Evolutionary conservation across 2,888 invertebrate genomes (phyloP).

Genomic region (Tribolium freemani): DNA sequence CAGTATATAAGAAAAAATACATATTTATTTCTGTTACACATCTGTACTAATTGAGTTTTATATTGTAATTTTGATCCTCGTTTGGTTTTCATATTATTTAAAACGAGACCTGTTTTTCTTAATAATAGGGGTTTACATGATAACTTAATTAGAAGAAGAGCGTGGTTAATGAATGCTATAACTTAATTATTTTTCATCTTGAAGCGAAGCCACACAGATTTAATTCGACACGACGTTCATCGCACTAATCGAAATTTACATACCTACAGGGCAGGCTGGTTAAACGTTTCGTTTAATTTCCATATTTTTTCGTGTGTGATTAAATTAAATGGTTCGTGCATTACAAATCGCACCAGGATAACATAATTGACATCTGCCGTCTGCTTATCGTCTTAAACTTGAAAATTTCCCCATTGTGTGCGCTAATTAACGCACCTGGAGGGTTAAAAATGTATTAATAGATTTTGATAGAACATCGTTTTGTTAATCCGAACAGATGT

Average conservation of each 20-base stretch:
- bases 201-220: neutral
- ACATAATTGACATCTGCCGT: slow-evolving; percentile 29
- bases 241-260: slow-evolving; percentile 9
- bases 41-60: slow-evolving; percentile 38
- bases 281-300: slow-evolving; percentile 13
- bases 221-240: too few species aligned
- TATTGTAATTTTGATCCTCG: slow-evolving; percentile 26
- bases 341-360: slow-evolving; percentile 23
- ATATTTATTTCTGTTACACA: slow-evolving; percentile 31
- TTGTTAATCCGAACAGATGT: slow-evolving; percentile 35
- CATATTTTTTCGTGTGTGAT: slow-evolving; percentile 20
- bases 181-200: slow-evolving; percentile 23
- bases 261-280: slow-evolving; percentile 24
- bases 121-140: slow-evolving; percentile 29
- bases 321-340: slow-evolving; percentile 22
- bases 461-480: slow-evolving; percentile 26
- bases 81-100: slow-evolving; percentile 20
- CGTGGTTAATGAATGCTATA: slow-evolving; percentile 28
- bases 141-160: slow-evolving; percentile 30
- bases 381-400: slow-evolving; percentile 20
- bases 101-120: slow-evolving; percentile 20
- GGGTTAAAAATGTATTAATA: slow-evolving; percentile 20
- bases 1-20: slow-evolving; percentile 30
- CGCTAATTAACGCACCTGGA: slow-evolving; percentile 37
- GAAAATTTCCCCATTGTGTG: slow-evolving; percentile 12